Base-by-base conservation (phyloP, 1,140 invertebrate genomes). In the Olivierus martensii region DNA sequence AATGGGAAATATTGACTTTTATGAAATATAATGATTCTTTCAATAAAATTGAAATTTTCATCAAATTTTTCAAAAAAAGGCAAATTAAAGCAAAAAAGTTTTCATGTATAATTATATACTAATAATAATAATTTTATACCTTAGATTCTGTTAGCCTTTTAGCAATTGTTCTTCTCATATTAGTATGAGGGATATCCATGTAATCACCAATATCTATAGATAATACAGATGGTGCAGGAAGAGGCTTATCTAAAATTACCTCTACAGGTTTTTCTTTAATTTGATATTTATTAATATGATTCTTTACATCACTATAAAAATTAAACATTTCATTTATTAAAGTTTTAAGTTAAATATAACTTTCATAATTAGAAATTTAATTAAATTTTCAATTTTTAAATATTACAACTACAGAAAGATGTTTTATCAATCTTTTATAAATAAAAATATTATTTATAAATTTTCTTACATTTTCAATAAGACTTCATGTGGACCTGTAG, bases 141-240 rank as follows among this genome's bases (percentile, higher is more conserved):
- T 82, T 82, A 18, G 79, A 81, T 57, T 77, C 64, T 19, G 71
- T 67, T 14, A 82, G 64, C 56, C 79, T 64, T 58, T 77, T 77
- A 17, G 78, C 79, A 62, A 79, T 75, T 7, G 67, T 69, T 53
- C 56, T 61, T 49, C 70, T 56, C 66, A 72, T 71, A 51, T 59
- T 69, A 5, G 65, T 66, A n/a, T 70, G 37, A 28, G 69, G 68
- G n/a, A 70, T 49, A 59, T 73, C 72, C 10, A 59, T 47, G 59
- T 59, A 69, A 12, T 58, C 18, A 2, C 11, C 3, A n/a, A n/a
- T 21, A 15, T 46, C 37, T 0, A 18, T 15, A 46, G 46, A 46
- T 15, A 14, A 5, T n/a, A n/a, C 12, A 46, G 46, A 36, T 15
- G 19, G 15, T 22, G n/a, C 10, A 46, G 46, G 6, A 36, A 22